These are phyloP conservation scores for Chelidonichthys spinosus DNA, from an alignment of 2,797 vertebrate genomes.

Conservation along the genomic window DNA sequence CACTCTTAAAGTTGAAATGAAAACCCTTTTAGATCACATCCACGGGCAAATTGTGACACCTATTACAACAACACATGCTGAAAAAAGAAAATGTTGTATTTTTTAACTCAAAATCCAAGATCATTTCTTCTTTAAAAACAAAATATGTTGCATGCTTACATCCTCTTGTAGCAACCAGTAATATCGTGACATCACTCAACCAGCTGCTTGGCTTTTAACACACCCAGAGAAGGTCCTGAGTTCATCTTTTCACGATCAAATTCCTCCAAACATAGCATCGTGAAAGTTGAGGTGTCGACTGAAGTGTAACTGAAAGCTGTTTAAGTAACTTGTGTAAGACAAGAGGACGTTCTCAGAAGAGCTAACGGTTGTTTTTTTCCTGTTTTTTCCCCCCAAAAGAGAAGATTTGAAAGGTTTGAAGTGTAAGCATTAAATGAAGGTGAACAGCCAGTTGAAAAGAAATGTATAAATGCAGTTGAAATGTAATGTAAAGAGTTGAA, in stretches of 20 bases:
- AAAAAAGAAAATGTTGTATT: no score
- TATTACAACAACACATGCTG: no score
- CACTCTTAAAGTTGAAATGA: not conserved
- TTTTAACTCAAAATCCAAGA: no score
- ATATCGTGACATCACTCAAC: no score
- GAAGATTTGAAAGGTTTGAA: not conserved
- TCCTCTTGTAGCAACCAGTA: no score
- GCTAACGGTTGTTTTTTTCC: not conserved
- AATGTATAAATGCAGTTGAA: not conserved
- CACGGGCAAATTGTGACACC: no score
- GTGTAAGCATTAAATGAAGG: not conserved
- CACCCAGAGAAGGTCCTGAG: no score
- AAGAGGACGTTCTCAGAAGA: not conserved
- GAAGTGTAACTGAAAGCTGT: not conserved
- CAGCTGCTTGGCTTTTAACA: no score
- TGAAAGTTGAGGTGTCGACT: not conserved
- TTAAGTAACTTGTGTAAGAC: not conserved
- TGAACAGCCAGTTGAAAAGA: not conserved
- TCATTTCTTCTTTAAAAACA: no score
- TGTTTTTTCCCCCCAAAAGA: constrained; percentile 6
- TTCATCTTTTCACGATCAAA: no score
- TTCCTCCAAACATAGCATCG: no score
- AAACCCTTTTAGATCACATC: not conserved
- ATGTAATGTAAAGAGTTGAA: constrained; percentile 1
- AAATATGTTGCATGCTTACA: no score